phyloP scores from a whole-genome alignment of 2,113 vertebrate genomes.

The Erythrocercus mccallii region DNA sequence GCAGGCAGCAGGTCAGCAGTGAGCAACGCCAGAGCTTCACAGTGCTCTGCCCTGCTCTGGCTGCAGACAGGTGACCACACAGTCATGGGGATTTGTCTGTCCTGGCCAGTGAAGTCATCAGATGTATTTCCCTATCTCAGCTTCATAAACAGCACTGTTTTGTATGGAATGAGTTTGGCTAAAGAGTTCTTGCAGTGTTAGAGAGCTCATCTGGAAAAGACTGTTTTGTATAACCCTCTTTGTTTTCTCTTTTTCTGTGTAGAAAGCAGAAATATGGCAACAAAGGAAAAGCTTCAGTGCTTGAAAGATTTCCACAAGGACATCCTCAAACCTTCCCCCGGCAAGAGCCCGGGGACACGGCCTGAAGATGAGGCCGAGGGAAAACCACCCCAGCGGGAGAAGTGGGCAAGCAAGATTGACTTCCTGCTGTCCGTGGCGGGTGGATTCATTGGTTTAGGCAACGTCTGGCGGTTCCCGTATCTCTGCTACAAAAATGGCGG shows the following conservation, averaged over 20 bases:
- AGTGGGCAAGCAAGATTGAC: conserved; percentile 98
- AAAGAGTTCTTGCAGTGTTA: not conserved
- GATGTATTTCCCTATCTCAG: not conserved
- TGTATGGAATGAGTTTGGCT: not conserved
- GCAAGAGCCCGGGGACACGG: conserved; percentile 93
- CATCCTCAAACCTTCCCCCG: conserved; percentile 94
- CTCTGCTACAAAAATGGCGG: conserved; percentile 99
- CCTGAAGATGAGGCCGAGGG: conserved; percentile 96
- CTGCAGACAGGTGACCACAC: not conserved
- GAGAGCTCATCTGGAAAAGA: not conserved
- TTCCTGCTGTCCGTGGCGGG: conserved; percentile 97
- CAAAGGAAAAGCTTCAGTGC: conserved; percentile 96
- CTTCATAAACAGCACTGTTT: not conserved
- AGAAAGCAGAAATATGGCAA: conserved; percentile 82
- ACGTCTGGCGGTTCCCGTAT: conserved; percentile 98
- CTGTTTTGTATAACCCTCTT: not conserved
- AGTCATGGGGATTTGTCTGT: not conserved
- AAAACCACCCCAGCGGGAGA: conserved; percentile 91
- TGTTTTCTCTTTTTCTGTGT: not conserved
- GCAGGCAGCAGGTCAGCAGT: not conserved
- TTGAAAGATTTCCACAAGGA: conserved; percentile 99
- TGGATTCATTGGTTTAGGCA: conserved; percentile 96
- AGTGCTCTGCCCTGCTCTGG: not conserved
- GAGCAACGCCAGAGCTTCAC: not conserved
- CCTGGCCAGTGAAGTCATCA: not conserved